A percentile compares a stretch with the other conserved stretches of the same genome.
Conservation (phyloP, 2,113 vertebrate genomes). For the Brachirus orientalis region DNA sequence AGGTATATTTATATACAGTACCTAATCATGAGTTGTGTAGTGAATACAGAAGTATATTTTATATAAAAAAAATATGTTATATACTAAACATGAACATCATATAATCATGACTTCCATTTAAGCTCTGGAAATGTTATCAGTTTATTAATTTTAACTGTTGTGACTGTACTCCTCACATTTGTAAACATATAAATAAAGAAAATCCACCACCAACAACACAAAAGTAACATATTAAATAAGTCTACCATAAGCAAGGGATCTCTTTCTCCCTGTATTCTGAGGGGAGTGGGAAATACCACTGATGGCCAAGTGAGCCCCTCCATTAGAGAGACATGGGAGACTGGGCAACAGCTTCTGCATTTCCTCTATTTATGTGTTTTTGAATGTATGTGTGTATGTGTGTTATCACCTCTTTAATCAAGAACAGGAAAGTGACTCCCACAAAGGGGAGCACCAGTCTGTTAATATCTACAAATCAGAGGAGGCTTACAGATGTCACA, state of each 20-base stretch:
- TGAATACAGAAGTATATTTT: too few relatives aligned
- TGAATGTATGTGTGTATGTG: conserved; percentile 22
- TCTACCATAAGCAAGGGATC: conserved; percentile 27
- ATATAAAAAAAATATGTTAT: too few relatives aligned
- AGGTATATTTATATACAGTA: too few relatives aligned
- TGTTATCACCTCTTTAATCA: conserved; percentile 66
- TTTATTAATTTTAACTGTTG: not conserved
- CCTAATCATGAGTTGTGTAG: too few relatives aligned
- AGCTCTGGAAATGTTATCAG: too few relatives aligned
- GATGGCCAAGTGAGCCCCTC: conserved; percentile 8
- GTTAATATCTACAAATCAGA: conserved; percentile 63
- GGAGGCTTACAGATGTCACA: conserved; percentile 18
- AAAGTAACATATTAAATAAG: not conserved
- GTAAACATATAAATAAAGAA: not conserved
- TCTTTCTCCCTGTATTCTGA: conserved; percentile 36
- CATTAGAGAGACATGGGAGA: conserved; percentile 72
- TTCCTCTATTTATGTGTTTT: conserved; percentile 59
- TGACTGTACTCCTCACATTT: not conserved
- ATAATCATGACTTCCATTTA: too few relatives aligned
- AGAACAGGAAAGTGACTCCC: conserved; percentile 69
- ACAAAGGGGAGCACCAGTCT: conserved; percentile 28
- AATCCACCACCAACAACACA: not conserved
- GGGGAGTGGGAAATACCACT: conserved; percentile 34
- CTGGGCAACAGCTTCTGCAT: conserved; percentile 63
- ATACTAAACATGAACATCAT: too few relatives aligned